Conservation (phyloP, 1,140 invertebrate genomes). For the Aphaenogaster rudis region DNA sequence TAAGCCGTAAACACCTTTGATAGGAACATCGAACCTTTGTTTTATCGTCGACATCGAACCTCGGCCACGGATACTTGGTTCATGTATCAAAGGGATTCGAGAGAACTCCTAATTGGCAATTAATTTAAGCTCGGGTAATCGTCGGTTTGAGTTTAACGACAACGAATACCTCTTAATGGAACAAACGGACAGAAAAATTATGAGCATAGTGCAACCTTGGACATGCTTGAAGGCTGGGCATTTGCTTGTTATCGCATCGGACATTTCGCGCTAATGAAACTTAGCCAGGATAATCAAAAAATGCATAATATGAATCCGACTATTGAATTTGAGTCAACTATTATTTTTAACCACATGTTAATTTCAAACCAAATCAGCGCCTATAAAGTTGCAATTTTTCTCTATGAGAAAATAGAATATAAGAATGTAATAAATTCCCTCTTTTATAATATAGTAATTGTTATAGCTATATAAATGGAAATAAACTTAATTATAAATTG, state of each 20-base stretch:
- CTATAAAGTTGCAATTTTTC: background rate
- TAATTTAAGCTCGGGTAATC: conserved; percentile 74
- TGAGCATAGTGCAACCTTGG: background rate
- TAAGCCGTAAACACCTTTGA: conserved; percentile 66
- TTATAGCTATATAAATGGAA: background rate
- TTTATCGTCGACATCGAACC: conserved; percentile 59
- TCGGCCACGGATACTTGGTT: conserved; percentile 2
- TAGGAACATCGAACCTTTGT: conserved; percentile 64
- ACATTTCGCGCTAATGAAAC: background rate
- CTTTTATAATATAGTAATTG: background rate
- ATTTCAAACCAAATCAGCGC: background rate
- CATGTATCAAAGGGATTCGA: conserved; percentile 31
- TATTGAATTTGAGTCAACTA: background rate
- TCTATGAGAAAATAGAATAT: background rate
- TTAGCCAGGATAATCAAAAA: background rate
- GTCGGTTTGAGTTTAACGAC: conserved; percentile 23
- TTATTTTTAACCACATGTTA: conserved; percentile 2
- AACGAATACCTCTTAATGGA: conserved; percentile 1
- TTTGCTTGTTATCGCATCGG: conserved; percentile 22
- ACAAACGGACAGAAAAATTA: conserved; percentile 19
- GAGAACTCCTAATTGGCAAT: conserved; percentile 69
- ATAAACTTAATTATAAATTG: background rate
- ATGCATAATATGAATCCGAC: background rate
- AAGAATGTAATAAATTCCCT: background rate
- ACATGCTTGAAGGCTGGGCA: background rate